Evolutionary conservation across 2,888 invertebrate genomes (phyloP).

Genomic region (Ochropleura leucogaster): DNA sequence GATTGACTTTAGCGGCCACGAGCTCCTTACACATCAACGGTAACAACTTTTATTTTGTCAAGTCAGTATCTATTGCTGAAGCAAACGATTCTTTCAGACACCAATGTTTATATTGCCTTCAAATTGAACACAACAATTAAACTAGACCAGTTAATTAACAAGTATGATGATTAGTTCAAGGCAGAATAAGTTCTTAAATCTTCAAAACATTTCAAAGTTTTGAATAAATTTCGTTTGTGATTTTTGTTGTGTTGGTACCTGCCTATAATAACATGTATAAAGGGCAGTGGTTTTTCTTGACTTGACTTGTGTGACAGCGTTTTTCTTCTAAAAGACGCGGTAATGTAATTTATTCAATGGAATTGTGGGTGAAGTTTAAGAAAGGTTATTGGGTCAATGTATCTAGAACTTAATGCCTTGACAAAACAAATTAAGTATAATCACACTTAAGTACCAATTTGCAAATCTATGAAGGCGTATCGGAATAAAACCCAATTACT

Average conservation of each 20-base stretch:
- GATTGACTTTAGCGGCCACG: too few species aligned
- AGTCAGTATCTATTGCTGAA: neutral
- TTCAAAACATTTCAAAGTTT: neutral
- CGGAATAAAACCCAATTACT: constrained; percentile 1
- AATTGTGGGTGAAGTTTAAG: neutral
- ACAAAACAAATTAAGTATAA: neutral
- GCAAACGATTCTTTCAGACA: neutral
- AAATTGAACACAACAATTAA: neutral
- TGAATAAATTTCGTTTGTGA: neutral
- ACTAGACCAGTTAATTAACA: too few species aligned
- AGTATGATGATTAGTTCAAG: neutral
- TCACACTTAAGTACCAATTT: neutral
- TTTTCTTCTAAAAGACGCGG: neutral
- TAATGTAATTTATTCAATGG: too few species aligned
- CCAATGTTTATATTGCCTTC: neutral
- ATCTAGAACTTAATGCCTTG: neutral
- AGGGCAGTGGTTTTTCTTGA: neutral
- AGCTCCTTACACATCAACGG: neutral
- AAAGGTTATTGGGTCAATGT: neutral
- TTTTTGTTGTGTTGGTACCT: neutral
- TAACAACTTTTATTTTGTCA: neutral
- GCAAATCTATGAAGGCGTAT: neutral
- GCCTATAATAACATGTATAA: neutral
- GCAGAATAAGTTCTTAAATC: neutral
- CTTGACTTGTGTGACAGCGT: neutral